Conservation (phyloP, 2,797 vertebrate species). For the Diplodus sargus region DNA sequence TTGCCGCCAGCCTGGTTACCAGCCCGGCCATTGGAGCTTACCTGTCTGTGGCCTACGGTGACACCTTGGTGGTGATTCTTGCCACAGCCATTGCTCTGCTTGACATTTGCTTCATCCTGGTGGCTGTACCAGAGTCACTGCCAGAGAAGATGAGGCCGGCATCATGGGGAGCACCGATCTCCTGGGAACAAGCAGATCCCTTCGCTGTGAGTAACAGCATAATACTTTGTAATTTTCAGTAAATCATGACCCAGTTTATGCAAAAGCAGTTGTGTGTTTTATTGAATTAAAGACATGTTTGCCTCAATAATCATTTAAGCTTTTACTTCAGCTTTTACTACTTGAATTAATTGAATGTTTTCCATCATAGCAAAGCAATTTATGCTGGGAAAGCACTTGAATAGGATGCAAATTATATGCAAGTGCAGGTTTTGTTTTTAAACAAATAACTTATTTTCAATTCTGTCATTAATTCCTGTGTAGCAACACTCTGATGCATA, state of each 20-base stretch:
- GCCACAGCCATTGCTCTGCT: conserved; percentile 93
- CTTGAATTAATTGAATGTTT: conserved; percentile 5
- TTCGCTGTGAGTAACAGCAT: conserved; percentile 87
- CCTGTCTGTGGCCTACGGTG: conserved; percentile 88
- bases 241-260: not conserved
- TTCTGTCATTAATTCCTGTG: not conserved
- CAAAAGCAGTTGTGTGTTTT: not conserved
- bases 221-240: not conserved
- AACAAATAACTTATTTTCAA: not conserved
- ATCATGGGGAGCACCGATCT: conserved; percentile 94
- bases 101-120: conserved; percentile 94
- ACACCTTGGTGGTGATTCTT: conserved; percentile 91
- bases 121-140: conserved; percentile 92
- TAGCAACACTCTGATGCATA: not conserved
- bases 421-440: too few species aligned
- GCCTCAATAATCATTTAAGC: not conserved
- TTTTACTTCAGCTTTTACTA: not conserved
- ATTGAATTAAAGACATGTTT: conserved; percentile 7
- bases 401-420: not conserved
- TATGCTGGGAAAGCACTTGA: not conserved
- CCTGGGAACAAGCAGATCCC: conserved; percentile 94
- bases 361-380: not conserved
- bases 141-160: conserved; percentile 95
- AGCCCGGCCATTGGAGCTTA: conserved; percentile 94
- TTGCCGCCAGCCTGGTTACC: conserved; percentile 93